Evolutionary conservation across 2,113 vertebrate genomes (phyloP), one percentile per base, ranked within the genome.

Genomic region (Channa argus): DNA sequence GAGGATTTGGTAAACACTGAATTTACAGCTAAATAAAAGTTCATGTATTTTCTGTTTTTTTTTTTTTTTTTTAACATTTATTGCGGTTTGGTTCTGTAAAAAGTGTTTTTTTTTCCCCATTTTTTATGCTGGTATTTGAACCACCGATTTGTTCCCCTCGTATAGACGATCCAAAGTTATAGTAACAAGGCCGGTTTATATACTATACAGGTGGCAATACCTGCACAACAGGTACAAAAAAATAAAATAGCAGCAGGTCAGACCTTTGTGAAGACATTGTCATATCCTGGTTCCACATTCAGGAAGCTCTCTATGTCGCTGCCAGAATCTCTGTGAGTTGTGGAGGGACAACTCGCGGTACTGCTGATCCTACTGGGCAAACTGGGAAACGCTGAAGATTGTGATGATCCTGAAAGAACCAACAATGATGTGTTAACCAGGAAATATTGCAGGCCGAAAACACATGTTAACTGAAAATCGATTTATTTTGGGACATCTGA

Each of bases 221-320:
- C 24, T 24, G 24, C 24, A 24, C 24, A 24, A 24, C 5, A 8
- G n/a, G 8, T 8, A 60, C 14, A 60, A 15, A 69, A 3, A 58
- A 4, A 24, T 24, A 15, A 24, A 54, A 55, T 13, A 14, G 39
- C 5, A 56, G 6, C 1, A 8, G 34, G 0, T 56, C 91, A 75
- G 59, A 94, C 94, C 93, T 94, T 94, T 78, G 65, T 80, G 76
- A 94, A 93, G 85, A 93, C 36, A 54, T 73, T 58, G 77, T 94
- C 93, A 56, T 88, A 90, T 71, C 81, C 91, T 0, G 87, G 62
- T 50, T 94, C 93, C 3, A 88, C 41, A 5, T 84, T 91, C 61
- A 92, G 74, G 58, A 94, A 71, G 62, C 89, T 90, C 15, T 94
- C 94, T 1, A 86, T 84, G 81, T 94, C 93, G 0, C 94, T 93